Base-by-base conservation (phyloP, 2,113 vertebrate genomes). In the Aegotheles bennettii region DNA sequence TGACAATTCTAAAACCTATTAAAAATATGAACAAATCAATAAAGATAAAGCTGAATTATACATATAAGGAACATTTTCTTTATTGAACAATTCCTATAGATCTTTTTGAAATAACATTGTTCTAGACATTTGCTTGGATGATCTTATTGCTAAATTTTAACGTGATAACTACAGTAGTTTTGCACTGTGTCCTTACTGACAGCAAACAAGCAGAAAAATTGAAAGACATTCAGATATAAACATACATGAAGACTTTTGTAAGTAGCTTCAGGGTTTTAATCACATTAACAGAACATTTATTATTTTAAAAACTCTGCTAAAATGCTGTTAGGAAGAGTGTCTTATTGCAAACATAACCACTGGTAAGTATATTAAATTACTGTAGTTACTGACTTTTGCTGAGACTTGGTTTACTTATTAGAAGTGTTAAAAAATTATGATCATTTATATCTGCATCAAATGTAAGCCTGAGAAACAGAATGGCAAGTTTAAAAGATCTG, bases 1-100 rank as follows among this genome's bases (percentile, higher is more conserved):
- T 96, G 93, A 97, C 97, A 97, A 96, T 97, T 97, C 86, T 69
- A 86, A 96, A 97, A 88, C 82, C 92, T 92, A 94, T 96, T 95
- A 74, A 97, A 98, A 97, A 90, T 96, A 95, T 74, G 69, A 97
- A 94, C 81, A 97, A 97, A 97, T 97, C 96, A 96, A 97, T 97
- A 96, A 96, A 89, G 77, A 93, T 96, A 97, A 95, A 92, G 59
- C 78, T 96, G 85, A 95, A 94, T 96, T 96, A 92, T 94, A 95
- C 56, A 96, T 95, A 96, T 95, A 95, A 86, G 80, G 85, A 95
- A 68, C 69, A 51, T 94, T 97, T 96, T 89, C 73, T 96, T 96
- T 97, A 97, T 94, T 97, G 95, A 97, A 93, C 92, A 94, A 77
- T 87, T 88, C 93, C 90, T 90, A 95, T 84, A 71, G 92, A 93